phyloP scores from a whole-genome alignment of 2,797 vertebrate species.

The Emys orbicularis region DNA sequence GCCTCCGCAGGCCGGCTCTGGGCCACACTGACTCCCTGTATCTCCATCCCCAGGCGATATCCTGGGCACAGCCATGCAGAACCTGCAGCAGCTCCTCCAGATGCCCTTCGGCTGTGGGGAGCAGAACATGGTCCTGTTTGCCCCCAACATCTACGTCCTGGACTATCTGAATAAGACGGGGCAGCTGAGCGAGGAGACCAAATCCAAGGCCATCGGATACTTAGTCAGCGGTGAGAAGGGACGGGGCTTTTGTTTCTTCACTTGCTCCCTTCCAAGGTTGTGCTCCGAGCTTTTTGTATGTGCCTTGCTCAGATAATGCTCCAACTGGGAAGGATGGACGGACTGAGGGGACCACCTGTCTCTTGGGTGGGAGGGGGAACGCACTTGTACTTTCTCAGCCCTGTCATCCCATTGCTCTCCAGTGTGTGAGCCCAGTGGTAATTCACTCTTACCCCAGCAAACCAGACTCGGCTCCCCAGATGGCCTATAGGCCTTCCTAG shows the following conservation, averaged over 20 bases:
- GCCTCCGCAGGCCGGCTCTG: neutral
- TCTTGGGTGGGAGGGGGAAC: accelerated
- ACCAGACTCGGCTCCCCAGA: neutral
- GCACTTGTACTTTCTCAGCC: neutral
- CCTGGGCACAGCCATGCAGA: constrained; percentile 87
- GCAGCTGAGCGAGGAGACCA: constrained; percentile 83
- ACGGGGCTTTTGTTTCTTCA: neutral
- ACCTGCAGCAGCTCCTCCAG: constrained; percentile 87
- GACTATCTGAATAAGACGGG: constrained; percentile 87
- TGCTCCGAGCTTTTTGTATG: neutral
- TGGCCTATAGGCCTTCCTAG: neutral
- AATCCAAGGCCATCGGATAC: constrained; percentile 79
- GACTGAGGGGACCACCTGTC: neutral
- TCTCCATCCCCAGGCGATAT: constrained; percentile 85
- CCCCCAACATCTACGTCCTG: constrained; percentile 91
- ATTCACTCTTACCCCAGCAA: neutral
- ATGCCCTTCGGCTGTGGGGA: constrained; percentile 93
- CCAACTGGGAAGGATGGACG: neutral
- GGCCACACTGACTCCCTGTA: neutral
- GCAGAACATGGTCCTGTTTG: constrained; percentile 92
- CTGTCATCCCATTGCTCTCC: neutral
- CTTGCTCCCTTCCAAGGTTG: neutral
- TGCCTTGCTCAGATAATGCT: neutral
- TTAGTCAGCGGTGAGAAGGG: constrained; percentile 84
- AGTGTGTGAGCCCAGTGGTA: neutral